A percentile compares a stretch with the other conserved stretches of the same genome.
phyloP scores from a whole-genome alignment of 2,113 vertebrate genomes.

The Lagopus muta region DNA sequence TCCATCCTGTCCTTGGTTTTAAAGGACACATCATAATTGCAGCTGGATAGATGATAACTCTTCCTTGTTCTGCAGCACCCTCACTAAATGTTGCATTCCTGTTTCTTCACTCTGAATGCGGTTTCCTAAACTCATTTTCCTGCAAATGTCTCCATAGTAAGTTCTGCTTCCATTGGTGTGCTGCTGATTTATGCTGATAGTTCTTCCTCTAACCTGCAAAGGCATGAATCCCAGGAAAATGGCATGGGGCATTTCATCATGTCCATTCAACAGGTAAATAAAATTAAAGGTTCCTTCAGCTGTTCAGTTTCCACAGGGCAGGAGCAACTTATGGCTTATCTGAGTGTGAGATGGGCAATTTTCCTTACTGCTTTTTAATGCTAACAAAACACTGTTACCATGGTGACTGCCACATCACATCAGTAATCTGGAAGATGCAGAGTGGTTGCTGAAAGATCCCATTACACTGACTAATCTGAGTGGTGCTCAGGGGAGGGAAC shows the following conservation, averaged over 20 bases:
- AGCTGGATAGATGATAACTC: neutral
- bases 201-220: neutral
- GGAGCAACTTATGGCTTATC: neutral
- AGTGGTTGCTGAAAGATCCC: conserved; percentile 44
- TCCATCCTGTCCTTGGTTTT: neutral
- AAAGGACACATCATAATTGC: neutral
- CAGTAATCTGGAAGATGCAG: neutral
- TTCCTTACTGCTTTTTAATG: conserved; percentile 38
- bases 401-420: conserved; percentile 30
- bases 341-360: conserved; percentile 21
- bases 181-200: neutral
- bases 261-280: neutral
- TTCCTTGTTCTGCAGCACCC: neutral
- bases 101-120: rapidly evolving
- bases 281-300: neutral
- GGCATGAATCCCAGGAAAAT: neutral
- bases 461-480: neutral
- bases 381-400: conserved; percentile 36
- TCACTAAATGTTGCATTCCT: neutral
- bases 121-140: neutral
- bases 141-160: neutral
- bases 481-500: neutral
- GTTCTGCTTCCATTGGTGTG: neutral
- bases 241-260: neutral
- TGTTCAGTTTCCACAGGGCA: conserved; percentile 26